These are phyloP conservation scores for Thunnus albacares DNA, from an alignment of 2,797 vertebrate species.

Conservation along the genomic window DNA sequence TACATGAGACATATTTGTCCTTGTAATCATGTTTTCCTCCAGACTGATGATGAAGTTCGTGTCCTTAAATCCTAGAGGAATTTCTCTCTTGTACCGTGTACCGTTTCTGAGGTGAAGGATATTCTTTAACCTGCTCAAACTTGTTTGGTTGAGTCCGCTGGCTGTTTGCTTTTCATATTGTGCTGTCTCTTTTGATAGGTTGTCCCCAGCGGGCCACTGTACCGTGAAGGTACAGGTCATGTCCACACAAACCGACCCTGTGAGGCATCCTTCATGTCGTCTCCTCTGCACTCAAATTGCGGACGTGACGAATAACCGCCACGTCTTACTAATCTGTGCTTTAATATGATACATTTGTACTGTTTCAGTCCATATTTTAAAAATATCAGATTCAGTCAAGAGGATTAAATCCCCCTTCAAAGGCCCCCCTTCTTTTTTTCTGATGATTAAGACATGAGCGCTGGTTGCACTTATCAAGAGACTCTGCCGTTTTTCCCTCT, in stretches of 20 bases:
- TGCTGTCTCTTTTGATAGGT: constrained; percentile 76
- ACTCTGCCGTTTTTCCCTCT: constrained; percentile 35
- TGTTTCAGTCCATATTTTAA: constrained; percentile 65
- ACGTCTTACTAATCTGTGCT: constrained; percentile 85
- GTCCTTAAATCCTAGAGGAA: constrained; percentile 47
- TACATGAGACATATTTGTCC: constrained; percentile 52
- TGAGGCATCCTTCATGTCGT: constrained; percentile 41
- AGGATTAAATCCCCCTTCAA: constrained; percentile 63
- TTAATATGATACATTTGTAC: constrained; percentile 81
- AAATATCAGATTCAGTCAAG: constrained; percentile 66
- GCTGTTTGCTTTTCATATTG: constrained; percentile 65
- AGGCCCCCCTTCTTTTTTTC: constrained; percentile 53
- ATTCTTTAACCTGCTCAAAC: constrained; percentile 34
- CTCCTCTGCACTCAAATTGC: constrained; percentile 46
- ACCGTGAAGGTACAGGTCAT: constrained; percentile 46
- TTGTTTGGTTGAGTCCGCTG: constrained; percentile 53
- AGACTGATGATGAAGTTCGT: constrained; percentile 30
- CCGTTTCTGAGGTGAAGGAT: constrained; percentile 49
- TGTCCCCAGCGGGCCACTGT: constrained; percentile 35
- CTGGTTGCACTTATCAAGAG: constrained; percentile 65
- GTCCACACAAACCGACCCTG: not conserved
- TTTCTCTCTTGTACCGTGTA: constrained; percentile 44
- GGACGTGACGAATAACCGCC: constrained; percentile 69
- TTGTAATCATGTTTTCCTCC: constrained; percentile 49
- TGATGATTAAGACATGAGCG: constrained; percentile 70